phyloP scores from a whole-genome alignment of 1,140 invertebrate genomes.

The Parapsyche elsis region DNA sequence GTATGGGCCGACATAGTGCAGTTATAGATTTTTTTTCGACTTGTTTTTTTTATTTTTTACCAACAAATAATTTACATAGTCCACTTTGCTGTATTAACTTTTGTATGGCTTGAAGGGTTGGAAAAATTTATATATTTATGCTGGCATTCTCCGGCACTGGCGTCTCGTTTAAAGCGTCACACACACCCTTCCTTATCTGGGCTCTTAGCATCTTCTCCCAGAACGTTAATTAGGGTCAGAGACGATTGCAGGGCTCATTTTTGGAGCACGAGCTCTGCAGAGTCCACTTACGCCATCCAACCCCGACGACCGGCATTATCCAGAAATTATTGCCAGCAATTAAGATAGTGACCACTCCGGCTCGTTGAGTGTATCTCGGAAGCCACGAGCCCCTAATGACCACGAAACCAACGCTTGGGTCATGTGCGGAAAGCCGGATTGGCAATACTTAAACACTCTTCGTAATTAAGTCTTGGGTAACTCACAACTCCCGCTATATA shows the following conservation, averaged over 20 bases:
- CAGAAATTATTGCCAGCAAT: constrained; percentile 47
- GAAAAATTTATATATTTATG: too few relatives aligned
- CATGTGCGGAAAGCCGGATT: too few relatives aligned
- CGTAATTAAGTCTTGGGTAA: too few relatives aligned
- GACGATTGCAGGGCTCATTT: constrained; percentile 45
- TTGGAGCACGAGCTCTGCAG: constrained; percentile 14
- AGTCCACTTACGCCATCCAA: constrained; percentile 6
- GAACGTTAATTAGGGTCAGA: constrained; percentile 48
- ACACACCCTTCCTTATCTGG: constrained; percentile 39
- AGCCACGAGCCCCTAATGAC: background rate
- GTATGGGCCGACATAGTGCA: too few relatives aligned
- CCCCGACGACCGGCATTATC: constrained; percentile 37
- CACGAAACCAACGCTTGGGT: background rate
- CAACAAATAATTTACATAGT: too few relatives aligned
- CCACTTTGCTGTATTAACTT: too few relatives aligned
- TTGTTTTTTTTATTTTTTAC: too few relatives aligned
- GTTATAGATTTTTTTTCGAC: too few relatives aligned
- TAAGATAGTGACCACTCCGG: constrained; percentile 42
- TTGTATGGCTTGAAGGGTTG: too few relatives aligned
- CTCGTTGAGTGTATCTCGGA: background rate
- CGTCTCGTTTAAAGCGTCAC: background rate
- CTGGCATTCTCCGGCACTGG: background rate
- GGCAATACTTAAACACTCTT: too few relatives aligned
- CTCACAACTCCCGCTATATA: too few relatives aligned
- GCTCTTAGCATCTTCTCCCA: constrained; percentile 41